Percentiles rank a stretch among this genome's conserved stretches.
Conservation (phyloP, 1,140 invertebrate species). For the Drusus annulatus region DNA sequence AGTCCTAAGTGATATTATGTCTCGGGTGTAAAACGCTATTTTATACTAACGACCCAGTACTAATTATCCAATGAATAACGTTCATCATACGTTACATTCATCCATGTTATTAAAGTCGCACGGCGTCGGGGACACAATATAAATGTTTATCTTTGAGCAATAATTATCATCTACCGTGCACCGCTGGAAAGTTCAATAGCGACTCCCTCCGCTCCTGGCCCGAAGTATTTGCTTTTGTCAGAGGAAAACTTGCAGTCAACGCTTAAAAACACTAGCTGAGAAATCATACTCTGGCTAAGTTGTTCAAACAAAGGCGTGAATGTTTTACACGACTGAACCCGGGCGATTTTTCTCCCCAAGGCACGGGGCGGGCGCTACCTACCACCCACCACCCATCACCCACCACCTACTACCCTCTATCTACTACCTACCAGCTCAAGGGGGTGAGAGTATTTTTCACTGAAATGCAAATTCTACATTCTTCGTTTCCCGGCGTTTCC, state of each 20-base stretch:
- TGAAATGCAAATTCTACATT: slow-evolving; percentile 30
- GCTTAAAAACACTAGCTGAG: slow-evolving; percentile 42
- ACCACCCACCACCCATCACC: not conserved
- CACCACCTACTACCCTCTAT: not conserved
- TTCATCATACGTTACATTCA: no score
- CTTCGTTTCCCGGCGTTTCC: not conserved
- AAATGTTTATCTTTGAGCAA: no score
- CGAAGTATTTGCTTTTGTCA: slow-evolving; percentile 18
- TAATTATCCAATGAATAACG: no score
- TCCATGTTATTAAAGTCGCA: no score
- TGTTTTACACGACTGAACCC: slow-evolving; percentile 32
- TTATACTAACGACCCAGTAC: no score
- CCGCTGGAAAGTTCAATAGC: not conserved
- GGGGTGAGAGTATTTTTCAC: slow-evolving; percentile 40
- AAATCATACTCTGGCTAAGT: slow-evolving; percentile 42
- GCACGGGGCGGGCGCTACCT: not conserved
- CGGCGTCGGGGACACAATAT: no score
- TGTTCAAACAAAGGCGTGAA: slow-evolving; percentile 18
- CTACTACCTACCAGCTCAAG: not conserved
- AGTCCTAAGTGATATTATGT: no score
- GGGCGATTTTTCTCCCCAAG: slow-evolving; percentile 2
- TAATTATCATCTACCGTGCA: no score
- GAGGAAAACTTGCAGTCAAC: slow-evolving; percentile 33
- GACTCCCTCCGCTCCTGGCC: not conserved
- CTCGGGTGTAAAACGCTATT: no score